Percentiles rank a stretch among this genome's conserved stretches.
Evolutionary conservation across 2,113 vertebrate genomes (phyloP).

Genomic region (Mesembrinibis cayennensis): DNA sequence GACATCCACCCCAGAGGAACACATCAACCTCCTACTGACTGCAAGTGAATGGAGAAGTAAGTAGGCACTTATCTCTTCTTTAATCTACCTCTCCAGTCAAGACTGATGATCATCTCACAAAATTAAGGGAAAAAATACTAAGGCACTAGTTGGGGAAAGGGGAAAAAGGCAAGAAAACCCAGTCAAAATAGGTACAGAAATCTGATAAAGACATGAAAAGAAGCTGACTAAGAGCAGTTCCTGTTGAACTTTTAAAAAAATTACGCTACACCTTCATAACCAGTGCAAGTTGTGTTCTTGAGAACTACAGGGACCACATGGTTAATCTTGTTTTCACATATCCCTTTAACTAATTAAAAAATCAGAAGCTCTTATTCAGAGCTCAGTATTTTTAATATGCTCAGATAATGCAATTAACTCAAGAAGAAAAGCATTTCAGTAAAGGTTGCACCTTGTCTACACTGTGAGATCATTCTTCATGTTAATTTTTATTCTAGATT

Average conservation of each 20-base stretch:
- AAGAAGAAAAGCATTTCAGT: slow-evolving; percentile 34
- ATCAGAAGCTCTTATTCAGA: slow-evolving; percentile 47
- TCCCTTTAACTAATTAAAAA: slow-evolving; percentile 63
- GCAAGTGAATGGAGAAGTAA: slow-evolving; percentile 47
- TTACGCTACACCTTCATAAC: background rate
- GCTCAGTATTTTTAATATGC: slow-evolving; percentile 53
- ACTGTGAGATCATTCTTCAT: background rate
- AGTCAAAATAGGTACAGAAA: slow-evolving; percentile 20
- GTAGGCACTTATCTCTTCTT: slow-evolving; percentile 61
- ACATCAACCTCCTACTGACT: slow-evolving; percentile 63
- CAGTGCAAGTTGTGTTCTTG: background rate
- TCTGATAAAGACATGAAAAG: background rate
- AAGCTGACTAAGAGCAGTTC: background rate
- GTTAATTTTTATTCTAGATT: background rate
- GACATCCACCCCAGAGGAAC: slow-evolving; percentile 64
- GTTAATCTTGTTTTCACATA: slow-evolving; percentile 59
- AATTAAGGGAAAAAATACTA: slow-evolving; percentile 23
- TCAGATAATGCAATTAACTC: slow-evolving; percentile 56
- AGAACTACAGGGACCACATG: background rate
- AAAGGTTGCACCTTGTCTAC: background rate
- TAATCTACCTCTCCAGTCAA: slow-evolving; percentile 28
- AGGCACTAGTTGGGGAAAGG: background rate
- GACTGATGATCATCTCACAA: slow-evolving; percentile 26
- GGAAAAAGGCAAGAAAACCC: background rate
- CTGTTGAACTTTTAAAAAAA: background rate